These are phyloP conservation scores for Cheiracanthium punctorium DNA, from an alignment of 2,888 invertebrate genomes.

Conservation along the genomic window DNA sequence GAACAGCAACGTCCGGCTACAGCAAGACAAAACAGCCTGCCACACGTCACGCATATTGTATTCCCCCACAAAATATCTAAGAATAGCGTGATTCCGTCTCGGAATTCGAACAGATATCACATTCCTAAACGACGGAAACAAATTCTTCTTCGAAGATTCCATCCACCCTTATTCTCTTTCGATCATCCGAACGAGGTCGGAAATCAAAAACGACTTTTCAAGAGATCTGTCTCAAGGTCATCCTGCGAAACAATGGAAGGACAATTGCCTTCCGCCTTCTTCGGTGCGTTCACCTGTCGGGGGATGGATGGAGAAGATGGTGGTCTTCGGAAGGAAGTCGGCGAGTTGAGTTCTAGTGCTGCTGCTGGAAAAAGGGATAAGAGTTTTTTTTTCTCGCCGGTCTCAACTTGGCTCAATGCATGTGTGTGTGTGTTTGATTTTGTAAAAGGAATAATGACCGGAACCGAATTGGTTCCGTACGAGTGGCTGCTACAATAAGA, in stretches of 20 bases:
- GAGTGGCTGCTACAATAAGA: not conserved
- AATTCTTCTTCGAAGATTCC: not conserved
- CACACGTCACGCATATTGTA: not conserved
- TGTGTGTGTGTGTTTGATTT: not conserved
- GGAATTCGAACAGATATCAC: not conserved
- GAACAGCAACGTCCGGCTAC: too few species aligned
- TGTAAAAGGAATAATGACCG: conserved; percentile 11
- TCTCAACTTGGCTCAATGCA: too few species aligned
- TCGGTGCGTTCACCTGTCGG: conserved; percentile 56
- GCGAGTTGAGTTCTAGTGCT: too few species aligned
- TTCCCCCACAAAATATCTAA: not conserved
- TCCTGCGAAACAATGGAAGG: conserved; percentile 62
- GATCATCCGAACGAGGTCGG: conserved; percentile 30
- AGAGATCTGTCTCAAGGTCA: conserved; percentile 64
- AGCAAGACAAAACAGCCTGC: not conserved
- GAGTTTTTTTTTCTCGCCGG: not conserved
- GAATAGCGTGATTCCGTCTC: not conserved
- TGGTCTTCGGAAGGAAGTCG: not conserved
- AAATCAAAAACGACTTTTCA: conserved; percentile 30
- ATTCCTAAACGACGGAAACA: conserved; percentile 9
- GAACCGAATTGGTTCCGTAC: not conserved
- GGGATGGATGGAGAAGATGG: too few species aligned
- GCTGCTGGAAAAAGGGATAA: not conserved
- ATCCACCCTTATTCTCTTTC: conserved; percentile 20
- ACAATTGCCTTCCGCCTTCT: conserved; percentile 50